A percentile compares a stretch with the other conserved stretches of the same genome.
phyloP scores from a whole-genome alignment of 2,113 vertebrate genomes.

The Petrocephalus zakoni region DNA sequence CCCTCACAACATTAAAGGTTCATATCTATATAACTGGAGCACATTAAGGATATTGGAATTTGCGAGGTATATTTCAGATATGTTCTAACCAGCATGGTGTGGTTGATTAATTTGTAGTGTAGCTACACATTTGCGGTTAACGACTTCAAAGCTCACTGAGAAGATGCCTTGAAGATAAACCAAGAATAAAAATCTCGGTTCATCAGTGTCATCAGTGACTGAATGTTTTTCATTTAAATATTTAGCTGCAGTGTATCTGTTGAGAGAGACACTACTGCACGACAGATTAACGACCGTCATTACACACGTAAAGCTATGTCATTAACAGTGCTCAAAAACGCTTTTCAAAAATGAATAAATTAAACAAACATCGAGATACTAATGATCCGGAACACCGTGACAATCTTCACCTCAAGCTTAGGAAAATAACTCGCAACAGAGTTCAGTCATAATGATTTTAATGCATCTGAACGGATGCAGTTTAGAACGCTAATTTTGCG shows the following conservation, averaged over 20 bases:
- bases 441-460: background rate
- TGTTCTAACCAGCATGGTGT: background rate
- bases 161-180: background rate
- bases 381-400: background rate
- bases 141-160: background rate
- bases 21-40: background rate
- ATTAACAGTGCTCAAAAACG: conserved; percentile 3
- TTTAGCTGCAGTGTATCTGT: background rate
- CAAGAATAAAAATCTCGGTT: background rate
- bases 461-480: background rate
- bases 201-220: background rate
- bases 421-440: background rate
- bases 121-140: background rate
- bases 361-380: background rate
- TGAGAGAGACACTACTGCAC: background rate
- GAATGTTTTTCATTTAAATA: background rate
- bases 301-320: background rate
- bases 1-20: background rate
- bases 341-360: background rate
- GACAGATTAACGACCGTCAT: background rate
- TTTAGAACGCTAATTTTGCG: background rate
- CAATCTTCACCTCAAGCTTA: background rate
- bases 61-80: background rate
- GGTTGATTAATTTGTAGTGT: background rate
- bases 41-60: background rate